A percentile compares a stretch with the other conserved stretches of the same genome.
These are phyloP conservation scores for Venustaconcha ellipsiformis DNA, from an alignment of 1,140 invertebrate genomes.

Conservation along the genomic window DNA sequence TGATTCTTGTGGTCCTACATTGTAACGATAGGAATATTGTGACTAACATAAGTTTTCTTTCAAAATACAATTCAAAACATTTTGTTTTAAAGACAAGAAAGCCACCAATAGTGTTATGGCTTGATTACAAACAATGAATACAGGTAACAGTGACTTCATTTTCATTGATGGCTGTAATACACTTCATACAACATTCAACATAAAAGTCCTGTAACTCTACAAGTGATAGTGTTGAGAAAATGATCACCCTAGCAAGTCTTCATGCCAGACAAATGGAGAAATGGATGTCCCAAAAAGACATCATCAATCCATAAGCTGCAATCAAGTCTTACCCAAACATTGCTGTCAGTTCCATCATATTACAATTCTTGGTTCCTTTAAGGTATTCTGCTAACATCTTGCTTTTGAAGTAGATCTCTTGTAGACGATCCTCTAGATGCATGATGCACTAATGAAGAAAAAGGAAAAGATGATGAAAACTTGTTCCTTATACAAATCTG, in stretches of 20 bases:
- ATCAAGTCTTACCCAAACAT: constrained; percentile 74
- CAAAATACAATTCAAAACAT: too few species aligned
- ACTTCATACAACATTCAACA: background rate
- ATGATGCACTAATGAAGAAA: constrained; percentile 80
- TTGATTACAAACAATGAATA: too few species aligned
- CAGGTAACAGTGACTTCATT: too few species aligned
- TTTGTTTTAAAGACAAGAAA: too few species aligned
- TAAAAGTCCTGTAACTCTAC: background rate
- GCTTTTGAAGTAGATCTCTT: constrained; percentile 87
- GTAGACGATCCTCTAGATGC: constrained; percentile 85
- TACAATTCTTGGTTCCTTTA: constrained; percentile 73
- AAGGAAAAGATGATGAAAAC: background rate
- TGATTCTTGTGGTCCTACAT: too few species aligned
- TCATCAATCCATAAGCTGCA: background rate
- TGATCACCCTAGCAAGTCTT: background rate
- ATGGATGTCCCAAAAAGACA: background rate
- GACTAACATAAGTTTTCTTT: too few species aligned
- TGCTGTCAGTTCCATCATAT: constrained; percentile 80
- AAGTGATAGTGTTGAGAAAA: background rate
- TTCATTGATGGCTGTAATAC: too few species aligned
- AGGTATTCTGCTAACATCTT: constrained; percentile 86
- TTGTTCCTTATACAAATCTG: background rate
- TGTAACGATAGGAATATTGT: too few species aligned
- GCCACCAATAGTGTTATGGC: too few species aligned
- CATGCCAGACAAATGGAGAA: background rate